Base-by-base conservation (phyloP, 2,888 invertebrate genomes). In the Synanthedon formicaeformis region DNA sequence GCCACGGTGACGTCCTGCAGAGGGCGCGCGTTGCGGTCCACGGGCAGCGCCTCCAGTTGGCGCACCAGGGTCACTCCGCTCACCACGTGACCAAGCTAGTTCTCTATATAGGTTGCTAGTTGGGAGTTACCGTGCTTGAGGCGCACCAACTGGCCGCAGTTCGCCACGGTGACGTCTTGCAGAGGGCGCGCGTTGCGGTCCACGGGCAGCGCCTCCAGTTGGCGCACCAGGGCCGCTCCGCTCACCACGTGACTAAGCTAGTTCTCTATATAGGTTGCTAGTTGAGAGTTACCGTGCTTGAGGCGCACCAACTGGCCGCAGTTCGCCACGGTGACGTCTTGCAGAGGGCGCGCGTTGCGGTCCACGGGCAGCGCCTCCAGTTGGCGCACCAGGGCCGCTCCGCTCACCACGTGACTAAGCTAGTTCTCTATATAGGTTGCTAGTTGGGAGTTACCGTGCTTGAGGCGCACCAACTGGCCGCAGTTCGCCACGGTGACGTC, bases 251-350 rank as follows among this genome's bases (percentile, higher is more conserved):
- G 92, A 62, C 99, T 99, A 90, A 99, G 23, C 4, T 23, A 18
- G 3, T 18, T 18, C 18, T 18, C 18, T 18, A 18, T 23, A 23
- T 4, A 23, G 23, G 23, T 23, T 23, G 23, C 23, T 23, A 23
- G 23, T 4, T 5, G 4, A 1, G 5, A 23, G 23, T 23, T 23
- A 79, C 80, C 71, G 40, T 71, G 53, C 52, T 91, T 81, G 75
- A 94, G 92, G 55, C 92, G 89, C 14, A 98, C 92, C 51, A 99
- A 90, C 81, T 99, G 97, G 3, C 99, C 99, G 82, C 97, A 97
- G 84, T 95, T 94, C 62, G 91, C 83, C 66, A 99, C 95, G 70
- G 91, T 89, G 53, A 96, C 96, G 88, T 97, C 23, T 5, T 23
- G 5, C 23, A 23, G 23, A 23, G 23, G 23, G 23, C 23, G 23